These are phyloP conservation scores for Cryptocheilus praepositus DNA, from an alignment of 2,888 invertebrate species.

Conservation along the genomic window DNA sequence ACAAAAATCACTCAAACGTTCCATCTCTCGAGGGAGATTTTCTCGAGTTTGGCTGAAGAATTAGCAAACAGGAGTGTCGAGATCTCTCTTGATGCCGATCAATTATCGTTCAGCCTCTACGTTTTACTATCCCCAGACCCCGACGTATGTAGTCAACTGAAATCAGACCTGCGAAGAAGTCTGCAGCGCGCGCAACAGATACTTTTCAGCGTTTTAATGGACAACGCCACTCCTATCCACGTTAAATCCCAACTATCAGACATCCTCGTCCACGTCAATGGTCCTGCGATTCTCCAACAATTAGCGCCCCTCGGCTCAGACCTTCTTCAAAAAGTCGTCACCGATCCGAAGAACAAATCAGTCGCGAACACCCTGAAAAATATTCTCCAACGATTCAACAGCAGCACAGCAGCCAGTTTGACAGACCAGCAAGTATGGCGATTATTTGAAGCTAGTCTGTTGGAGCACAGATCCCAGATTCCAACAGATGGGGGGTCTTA, in stretches of 20 bases:
- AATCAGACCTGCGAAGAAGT: conserved; percentile 45
- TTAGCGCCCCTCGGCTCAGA: conserved; percentile 67
- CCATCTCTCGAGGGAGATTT: conserved; percentile 64
- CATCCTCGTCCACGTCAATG: conserved; percentile 75
- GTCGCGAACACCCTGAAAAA: conserved; percentile 77
- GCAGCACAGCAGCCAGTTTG: conserved; percentile 74
- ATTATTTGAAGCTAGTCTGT: conserved; percentile 78
- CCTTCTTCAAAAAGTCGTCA: conserved; percentile 65
- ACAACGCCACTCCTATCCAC: conserved; percentile 74
- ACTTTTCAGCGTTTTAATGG: conserved; percentile 69
- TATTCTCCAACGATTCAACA: conserved; percentile 78
- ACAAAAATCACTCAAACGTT: conserved; percentile 73
- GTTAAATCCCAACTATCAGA: conserved; percentile 76
- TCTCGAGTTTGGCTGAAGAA: conserved; percentile 73
- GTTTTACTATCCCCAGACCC: conserved; percentile 79
- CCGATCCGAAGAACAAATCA: conserved; percentile 55
- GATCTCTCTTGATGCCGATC: conserved; percentile 81
- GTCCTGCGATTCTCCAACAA: conserved; percentile 73
- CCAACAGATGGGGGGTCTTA: conserved; percentile 71
- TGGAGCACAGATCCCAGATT: conserved; percentile 76
- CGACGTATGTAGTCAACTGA: conserved; percentile 67
- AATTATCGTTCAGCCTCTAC: conserved; percentile 80
- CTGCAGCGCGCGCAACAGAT: conserved; percentile 56
- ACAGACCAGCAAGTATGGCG: conserved; percentile 77
- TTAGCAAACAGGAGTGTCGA: conserved; percentile 78